A percentile compares a stretch with the other conserved stretches of the same genome.
phyloP scores from a whole-genome alignment of 2,113 vertebrate genomes.

The Embiotoca jacksoni region DNA sequence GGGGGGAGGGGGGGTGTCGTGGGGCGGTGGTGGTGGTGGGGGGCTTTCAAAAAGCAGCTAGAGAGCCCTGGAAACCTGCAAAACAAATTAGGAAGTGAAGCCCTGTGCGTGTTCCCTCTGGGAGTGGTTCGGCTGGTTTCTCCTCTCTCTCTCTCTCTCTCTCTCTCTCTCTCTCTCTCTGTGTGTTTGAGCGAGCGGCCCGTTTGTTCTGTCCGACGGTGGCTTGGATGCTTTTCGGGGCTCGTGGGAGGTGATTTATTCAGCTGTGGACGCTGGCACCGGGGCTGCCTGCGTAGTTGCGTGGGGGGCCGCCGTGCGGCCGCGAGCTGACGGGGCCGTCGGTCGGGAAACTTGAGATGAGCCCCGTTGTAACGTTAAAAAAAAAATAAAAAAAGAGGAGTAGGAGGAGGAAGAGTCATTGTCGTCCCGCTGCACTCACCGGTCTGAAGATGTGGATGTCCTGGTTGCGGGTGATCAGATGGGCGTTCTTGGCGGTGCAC shows the following conservation, averaged over 20 bases:
- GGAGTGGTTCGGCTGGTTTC: constrained; percentile 71
- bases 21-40: background rate
- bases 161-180: background rate
- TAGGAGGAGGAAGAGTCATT: background rate
- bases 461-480: constrained; percentile 95
- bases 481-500: constrained; percentile 96
- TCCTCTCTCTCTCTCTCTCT: constrained; percentile 8
- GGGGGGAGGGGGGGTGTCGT: no score
- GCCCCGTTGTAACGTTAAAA: constrained; percentile 15
- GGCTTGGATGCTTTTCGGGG: constrained; percentile 52
- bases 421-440: constrained; percentile 80
- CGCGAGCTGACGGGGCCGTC: no score
- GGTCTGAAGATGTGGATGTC: constrained; percentile 96
- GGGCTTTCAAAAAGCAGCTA: constrained; percentile 69
- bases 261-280: constrained; percentile 55
- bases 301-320: constrained; percentile 4
- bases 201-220: constrained; percentile 76
- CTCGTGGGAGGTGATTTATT: constrained; percentile 76
- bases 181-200: constrained; percentile 45
- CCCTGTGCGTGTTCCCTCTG: constrained; percentile 64
- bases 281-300: constrained; percentile 9
- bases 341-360: constrained; percentile 44
- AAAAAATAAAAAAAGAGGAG: background rate
- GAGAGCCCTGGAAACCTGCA: constrained; percentile 66
- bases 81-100: constrained; percentile 80